Percentiles rank a stretch among this genome's conserved stretches.
Evolutionary conservation across 2,797 vertebrate genomes (phyloP).

Genomic region (Gadopsis bispinosus): DNA sequence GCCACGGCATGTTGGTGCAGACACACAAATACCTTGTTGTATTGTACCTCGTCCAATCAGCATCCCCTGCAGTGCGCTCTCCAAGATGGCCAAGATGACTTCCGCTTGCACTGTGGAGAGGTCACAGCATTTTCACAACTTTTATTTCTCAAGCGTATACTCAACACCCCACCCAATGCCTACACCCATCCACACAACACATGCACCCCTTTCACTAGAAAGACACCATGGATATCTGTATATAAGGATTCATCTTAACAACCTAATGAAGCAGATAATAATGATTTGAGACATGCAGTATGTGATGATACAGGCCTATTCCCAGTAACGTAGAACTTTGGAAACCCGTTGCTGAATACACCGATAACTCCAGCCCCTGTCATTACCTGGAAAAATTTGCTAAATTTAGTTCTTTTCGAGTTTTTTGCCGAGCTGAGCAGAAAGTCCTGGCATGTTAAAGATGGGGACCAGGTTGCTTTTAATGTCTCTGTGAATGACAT

Average conservation of each 20-base stretch:
- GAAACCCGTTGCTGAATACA: not conserved
- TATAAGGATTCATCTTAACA: not conserved
- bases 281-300: not conserved
- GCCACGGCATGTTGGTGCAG: constrained; percentile 95
- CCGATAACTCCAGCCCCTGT: not conserved
- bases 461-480: constrained; percentile 86
- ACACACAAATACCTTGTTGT: constrained; percentile 94
- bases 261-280: not conserved
- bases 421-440: constrained; percentile 84
- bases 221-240: not conserved
- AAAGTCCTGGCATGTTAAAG: constrained; percentile 83
- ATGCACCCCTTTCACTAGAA: not conserved
- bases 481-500: constrained; percentile 86
- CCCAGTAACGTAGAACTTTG: not conserved
- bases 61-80: constrained; percentile 83
- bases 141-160: not conserved
- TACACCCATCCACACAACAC: not conserved
- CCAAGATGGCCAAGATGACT: constrained; percentile 92
- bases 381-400: constrained; percentile 91
- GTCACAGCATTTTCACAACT: not conserved
- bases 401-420: constrained; percentile 87
- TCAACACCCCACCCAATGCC: too few species aligned
- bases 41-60: constrained; percentile 88
- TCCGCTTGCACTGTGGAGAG: constrained; percentile 89
- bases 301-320: not conserved